Evolutionary conservation across 2,888 invertebrate genomes (phyloP).

Genomic region (Sphaerophoria taeniata): DNA sequence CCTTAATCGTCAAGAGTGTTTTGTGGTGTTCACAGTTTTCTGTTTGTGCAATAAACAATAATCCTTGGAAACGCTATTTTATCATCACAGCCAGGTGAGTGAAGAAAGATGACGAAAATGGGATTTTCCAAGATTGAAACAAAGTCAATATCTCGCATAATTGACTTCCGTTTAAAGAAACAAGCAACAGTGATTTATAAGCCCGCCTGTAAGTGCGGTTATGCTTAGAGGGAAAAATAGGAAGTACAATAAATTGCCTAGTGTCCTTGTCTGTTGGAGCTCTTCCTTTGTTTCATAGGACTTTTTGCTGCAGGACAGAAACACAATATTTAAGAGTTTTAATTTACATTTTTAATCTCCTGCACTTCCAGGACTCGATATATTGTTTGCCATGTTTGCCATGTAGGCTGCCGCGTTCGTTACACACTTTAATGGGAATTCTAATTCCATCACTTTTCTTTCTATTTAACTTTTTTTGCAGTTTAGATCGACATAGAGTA

Average conservation of each 20-base stretch:
- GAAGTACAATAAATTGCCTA: conserved; percentile 56
- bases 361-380: conserved; percentile 29
- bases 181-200: conserved; percentile 35
- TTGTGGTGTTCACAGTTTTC: background rate
- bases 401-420: background rate
- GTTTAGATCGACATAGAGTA: no score
- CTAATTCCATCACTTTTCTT: background rate
- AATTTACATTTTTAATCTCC: conserved; percentile 68
- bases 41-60: background rate
- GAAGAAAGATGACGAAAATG: background rate
- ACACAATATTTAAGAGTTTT: conserved; percentile 23
- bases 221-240: background rate
- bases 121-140: background rate
- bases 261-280: conserved; percentile 60
- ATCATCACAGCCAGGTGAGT: conserved; percentile 20
- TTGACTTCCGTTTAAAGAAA: conserved; percentile 44
- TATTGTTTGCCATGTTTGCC: conserved; percentile 4
- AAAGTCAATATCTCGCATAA: conserved; percentile 54
- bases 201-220: conserved; percentile 3
- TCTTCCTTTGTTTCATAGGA: background rate
- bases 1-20: background rate
- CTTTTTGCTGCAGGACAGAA: conserved; percentile 22
- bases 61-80: background rate
- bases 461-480: no score
- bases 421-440: conserved; percentile 17